Evolutionary conservation across 2,113 vertebrate genomes (phyloP).

Genomic region (Dendrocopos noguchii): DNA sequence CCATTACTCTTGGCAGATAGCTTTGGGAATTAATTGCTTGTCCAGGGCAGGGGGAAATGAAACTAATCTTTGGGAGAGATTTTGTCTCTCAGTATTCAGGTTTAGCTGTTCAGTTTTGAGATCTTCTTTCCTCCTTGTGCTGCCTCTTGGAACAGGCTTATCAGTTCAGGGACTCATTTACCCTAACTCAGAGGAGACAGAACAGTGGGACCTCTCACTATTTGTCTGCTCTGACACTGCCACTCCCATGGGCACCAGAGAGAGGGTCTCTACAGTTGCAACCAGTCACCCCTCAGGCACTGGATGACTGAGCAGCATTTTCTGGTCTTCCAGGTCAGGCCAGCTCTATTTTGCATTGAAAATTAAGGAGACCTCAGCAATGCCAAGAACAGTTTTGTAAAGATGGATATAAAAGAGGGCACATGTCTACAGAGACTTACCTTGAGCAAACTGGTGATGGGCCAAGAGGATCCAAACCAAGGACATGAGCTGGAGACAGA

Average conservation of each 20-base stretch:
- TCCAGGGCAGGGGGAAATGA: background rate
- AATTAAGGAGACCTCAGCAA: background rate
- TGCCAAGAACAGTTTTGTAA: background rate
- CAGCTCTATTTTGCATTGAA: background rate
- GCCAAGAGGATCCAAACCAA: constrained; percentile 75
- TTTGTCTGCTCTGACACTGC: background rate
- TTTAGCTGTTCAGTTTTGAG: background rate
- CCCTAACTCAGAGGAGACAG: background rate
- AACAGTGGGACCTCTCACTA: background rate
- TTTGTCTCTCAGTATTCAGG: background rate
- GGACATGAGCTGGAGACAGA: constrained; percentile 74
- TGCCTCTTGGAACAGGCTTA: background rate
- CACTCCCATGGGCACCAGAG: background rate
- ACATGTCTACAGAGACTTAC: constrained; percentile 10
- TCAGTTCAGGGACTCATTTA: background rate
- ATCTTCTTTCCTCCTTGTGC: background rate
- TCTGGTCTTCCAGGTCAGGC: background rate
- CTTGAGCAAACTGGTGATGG: constrained; percentile 65
- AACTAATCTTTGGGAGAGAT: background rate
- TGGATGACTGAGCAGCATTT: background rate
- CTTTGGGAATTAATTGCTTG: background rate
- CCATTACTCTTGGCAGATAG: background rate
- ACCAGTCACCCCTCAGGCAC: background rate
- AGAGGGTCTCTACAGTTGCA: background rate
- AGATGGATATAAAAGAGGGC: background rate